A percentile compares a stretch with the other conserved stretches of the same genome.
Evolutionary conservation across 2,113 vertebrate genomes (phyloP).

Genomic region (Psittacus erithacus): DNA sequence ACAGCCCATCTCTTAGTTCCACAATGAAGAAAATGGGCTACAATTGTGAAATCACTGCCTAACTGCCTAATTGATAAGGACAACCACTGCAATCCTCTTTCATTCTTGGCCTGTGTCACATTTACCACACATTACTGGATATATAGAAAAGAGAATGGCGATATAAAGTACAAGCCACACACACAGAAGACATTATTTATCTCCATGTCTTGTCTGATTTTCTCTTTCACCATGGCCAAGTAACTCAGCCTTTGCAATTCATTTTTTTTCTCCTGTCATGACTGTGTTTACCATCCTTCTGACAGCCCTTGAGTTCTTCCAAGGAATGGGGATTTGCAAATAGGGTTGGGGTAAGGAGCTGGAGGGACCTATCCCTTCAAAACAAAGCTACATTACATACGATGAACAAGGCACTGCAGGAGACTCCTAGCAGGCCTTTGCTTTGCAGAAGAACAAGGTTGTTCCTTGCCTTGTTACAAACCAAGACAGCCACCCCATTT

Average conservation of each 20-base stretch:
- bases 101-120: background rate
- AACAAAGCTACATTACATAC: background rate
- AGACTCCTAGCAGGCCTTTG: background rate
- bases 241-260: background rate
- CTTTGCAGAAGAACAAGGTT: background rate
- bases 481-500: background rate
- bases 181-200: background rate
- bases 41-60: constrained; percentile 59
- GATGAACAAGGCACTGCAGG: background rate
- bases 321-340: background rate
- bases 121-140: background rate
- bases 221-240: background rate
- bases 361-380: background rate
- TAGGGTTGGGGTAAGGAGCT: background rate
- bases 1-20: background rate
- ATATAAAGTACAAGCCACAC: background rate
- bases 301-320: background rate
- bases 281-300: background rate
- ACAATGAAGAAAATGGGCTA: background rate
- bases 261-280: background rate
- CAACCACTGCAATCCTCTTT: constrained; percentile 21
- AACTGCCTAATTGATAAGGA: constrained; percentile 43
- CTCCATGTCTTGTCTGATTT: background rate
- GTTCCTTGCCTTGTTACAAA: background rate
- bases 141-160: background rate